Conservation (phyloP, 64 coral and sea anemone genomes). For the Montipora capricornis region DNA sequence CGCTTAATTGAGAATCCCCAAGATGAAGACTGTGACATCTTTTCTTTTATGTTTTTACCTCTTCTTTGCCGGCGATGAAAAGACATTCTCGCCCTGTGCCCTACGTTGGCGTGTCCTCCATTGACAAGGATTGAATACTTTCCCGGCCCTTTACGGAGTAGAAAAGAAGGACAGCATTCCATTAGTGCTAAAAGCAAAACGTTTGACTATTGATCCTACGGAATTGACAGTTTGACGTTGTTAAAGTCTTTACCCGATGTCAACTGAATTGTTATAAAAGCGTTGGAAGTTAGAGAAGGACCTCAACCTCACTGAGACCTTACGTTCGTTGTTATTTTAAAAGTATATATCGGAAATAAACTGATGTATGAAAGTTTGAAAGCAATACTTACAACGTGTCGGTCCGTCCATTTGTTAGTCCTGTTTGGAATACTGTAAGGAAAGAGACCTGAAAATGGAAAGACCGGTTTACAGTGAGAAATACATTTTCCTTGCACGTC, state of each 20-base stretch:
- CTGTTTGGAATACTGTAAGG: not conserved
- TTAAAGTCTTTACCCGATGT: no score
- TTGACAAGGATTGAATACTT: not conserved
- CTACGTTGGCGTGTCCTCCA: constrained; percentile 13
- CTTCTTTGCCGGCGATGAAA: not conserved
- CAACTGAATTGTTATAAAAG: no score
- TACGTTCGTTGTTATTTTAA: no score
- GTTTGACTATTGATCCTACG: no score
- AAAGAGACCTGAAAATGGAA: not conserved
- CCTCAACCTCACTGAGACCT: no score
- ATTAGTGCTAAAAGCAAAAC: no score
- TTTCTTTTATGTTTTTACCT: not conserved
- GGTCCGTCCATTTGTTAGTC: not conserved
- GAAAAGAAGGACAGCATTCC: not conserved
- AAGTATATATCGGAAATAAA: no score
- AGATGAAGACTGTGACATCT: not conserved
- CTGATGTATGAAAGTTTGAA: no score
- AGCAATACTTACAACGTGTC: not conserved
- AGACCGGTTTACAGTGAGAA: not conserved
- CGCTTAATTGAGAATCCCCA: not conserved
- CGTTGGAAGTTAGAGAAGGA: no score
- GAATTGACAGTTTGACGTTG: no score
- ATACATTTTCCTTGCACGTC: no score
- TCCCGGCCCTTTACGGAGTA: not conserved
- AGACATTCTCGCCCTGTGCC: not conserved